Percentiles rank a stretch among this genome's conserved stretches.
phyloP scores from a whole-genome alignment of 2,888 invertebrate species.

The Papilio demoleus region DNA sequence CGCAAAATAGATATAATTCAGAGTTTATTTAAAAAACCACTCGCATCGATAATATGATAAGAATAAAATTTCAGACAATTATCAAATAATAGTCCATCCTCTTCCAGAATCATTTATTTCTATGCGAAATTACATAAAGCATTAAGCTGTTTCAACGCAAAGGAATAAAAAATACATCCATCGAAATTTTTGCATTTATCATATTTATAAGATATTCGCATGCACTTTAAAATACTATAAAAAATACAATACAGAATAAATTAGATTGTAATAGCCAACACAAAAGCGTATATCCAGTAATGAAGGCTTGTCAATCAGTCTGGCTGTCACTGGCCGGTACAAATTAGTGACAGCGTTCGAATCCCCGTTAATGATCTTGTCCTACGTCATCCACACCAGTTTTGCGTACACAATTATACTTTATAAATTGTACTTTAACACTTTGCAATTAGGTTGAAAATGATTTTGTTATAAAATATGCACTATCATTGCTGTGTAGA shows the following conservation, averaged over 20 bases:
- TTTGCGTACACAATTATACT: constrained; percentile 12
- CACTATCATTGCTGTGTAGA: constrained; percentile 18
- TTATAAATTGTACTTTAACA: constrained; percentile 17
- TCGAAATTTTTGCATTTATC: too few species aligned
- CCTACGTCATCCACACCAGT: constrained; percentile 41
- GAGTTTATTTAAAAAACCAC: too few species aligned
- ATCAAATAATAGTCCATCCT: too few species aligned
- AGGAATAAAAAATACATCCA: too few species aligned
- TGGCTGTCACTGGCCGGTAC: constrained; percentile 61
- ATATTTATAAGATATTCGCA: too few species aligned
- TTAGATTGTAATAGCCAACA: constrained; percentile 17
- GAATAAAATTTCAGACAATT: too few species aligned
- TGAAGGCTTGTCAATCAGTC: constrained; percentile 75
- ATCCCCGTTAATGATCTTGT: constrained; percentile 67
- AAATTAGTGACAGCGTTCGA: constrained; percentile 69
- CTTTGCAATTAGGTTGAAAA: not conserved
- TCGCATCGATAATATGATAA: too few species aligned
- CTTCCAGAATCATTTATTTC: too few species aligned
- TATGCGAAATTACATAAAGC: too few species aligned
- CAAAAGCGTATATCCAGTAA: constrained; percentile 55
- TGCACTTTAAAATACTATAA: not conserved
- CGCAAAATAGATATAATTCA: too few species aligned
- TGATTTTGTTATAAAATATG: not conserved
- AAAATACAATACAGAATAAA: constrained; percentile 4
- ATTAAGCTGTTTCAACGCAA: too few species aligned